These are phyloP conservation scores for Tetramorium simillimum DNA, from an alignment of 1,140 invertebrate genomes.

Conservation along the genomic window DNA sequence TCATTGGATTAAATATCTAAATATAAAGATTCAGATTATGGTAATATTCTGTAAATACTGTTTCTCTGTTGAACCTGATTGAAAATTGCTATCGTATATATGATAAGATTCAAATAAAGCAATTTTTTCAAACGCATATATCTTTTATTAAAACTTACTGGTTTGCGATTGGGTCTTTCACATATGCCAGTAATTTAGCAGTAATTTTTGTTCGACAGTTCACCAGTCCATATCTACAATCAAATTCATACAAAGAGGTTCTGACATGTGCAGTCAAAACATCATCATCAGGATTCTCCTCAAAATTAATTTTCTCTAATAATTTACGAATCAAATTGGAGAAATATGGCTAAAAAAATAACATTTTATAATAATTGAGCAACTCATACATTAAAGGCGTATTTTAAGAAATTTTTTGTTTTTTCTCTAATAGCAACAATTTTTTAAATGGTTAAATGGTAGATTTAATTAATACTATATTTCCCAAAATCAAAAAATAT, in stretches of 20 bases:
- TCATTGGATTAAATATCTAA: not conserved
- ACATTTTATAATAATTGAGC: conserved; percentile 16
- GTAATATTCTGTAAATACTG: not conserved
- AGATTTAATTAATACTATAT: not conserved
- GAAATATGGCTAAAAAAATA: conserved; percentile 69
- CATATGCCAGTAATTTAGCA: conserved; percentile 61
- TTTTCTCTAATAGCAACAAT: not conserved
- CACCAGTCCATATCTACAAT: conserved; percentile 65
- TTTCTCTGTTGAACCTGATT: not conserved
- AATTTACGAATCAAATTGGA: conserved; percentile 68
- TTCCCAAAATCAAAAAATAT: not conserved
- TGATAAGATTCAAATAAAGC: not conserved
- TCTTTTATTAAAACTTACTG: conserved; percentile 40
- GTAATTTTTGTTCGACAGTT: conserved; percentile 63
- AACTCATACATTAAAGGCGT: not conserved
- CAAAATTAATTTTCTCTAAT: conserved; percentile 64
- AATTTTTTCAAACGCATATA: not conserved
- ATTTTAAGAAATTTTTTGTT: not conserved
- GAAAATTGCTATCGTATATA: not conserved
- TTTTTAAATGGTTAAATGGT: not conserved
- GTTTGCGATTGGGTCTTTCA: conserved; percentile 62
- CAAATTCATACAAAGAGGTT: conserved; percentile 51
- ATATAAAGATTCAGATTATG: not conserved
- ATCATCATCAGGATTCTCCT: conserved; percentile 64
- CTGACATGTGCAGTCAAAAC: conserved; percentile 43